Base-by-base conservation (phyloP, 2,113 vertebrate species). In the Heptranchias perlo region DNA sequence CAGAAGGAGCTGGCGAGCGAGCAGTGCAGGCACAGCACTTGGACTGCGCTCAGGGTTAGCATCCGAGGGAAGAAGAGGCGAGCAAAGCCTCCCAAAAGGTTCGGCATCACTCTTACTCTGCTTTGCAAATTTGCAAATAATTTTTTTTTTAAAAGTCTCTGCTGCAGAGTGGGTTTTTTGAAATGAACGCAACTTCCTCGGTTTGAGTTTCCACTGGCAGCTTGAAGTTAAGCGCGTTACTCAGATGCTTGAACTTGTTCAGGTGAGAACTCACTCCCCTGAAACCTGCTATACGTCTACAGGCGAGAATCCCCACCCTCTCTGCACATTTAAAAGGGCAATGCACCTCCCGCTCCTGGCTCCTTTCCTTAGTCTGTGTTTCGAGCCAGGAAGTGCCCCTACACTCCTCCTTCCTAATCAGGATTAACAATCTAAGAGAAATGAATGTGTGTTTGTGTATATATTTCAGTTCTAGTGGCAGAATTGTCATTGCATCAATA, bases 1-100 rank as follows among this genome's bases (percentile, higher is more conserved):
- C 98, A 98, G 96, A 98, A 96, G 0, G 96, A 97, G 49, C 97
- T 97, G 1, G 97, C 97, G 3, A 94, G 31, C 78, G 96, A 65
- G 84, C 96, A 49, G 62, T 93, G 47, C 89, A 92, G 8, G 96
- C 96, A 96, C 0, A 96, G 8, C 54, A 61, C 0, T 39, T 96
- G 95, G 0, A 31, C 31, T 0, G 35, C n/a, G 1, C 16, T 31
- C 6, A 96, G 96, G 93, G 96, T 96, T 76, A 96, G 96, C 3
- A 97, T 96, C 96, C 98, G 97, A 35, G 97, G 39, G n/a, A 1
- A 25, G 49, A 28, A 31, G 49, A 58, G 87, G 11, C 25, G 3
- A 64, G n/a, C 4, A 0, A 25, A 54, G 25, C 49, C 86, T 14
- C 89, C 0, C 89, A 2, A 35, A 0, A 39, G 4, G 8, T 3